These are phyloP conservation scores for Rhizoglyphus robini DNA, from an alignment of 1,140 invertebrate genomes.

Conservation along the genomic window DNA sequence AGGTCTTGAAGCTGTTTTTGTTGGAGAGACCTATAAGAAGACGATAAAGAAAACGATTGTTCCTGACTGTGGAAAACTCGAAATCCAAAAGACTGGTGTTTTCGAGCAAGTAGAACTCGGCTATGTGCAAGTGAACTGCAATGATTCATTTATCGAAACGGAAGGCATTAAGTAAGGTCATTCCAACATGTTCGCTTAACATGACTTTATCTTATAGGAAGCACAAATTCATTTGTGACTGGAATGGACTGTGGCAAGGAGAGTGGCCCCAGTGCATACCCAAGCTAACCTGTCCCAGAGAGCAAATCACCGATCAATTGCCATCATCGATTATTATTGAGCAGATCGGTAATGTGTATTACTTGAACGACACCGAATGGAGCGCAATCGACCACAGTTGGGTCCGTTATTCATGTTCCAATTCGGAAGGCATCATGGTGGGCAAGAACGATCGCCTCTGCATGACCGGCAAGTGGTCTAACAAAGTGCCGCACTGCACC, in stretches of 20 bases:
- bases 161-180: neutral
- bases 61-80: constrained; percentile 1
- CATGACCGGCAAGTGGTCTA: neutral
- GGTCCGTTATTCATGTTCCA: constrained; percentile 10
- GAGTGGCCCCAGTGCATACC: constrained; percentile 3
- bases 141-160: constrained; percentile 6
- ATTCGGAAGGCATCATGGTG: constrained; percentile 5
- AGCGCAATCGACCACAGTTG: constrained; percentile 1
- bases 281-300: neutral
- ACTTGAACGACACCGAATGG: constrained; percentile 3
- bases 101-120: neutral
- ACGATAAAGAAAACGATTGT: neutral
- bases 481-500: constrained; percentile 12
- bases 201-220: neutral
- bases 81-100: constrained; percentile 4
- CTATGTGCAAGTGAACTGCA: neutral
- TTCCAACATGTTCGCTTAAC: neutral
- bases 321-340: constrained; percentile 7
- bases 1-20: constrained; percentile 16
- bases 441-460: neutral
- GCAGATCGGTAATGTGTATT: constrained; percentile 18
- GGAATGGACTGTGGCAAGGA: constrained; percentile 17
- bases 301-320: neutral
- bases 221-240: neutral
- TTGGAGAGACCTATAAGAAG: constrained; percentile 15